Base-by-base conservation (phyloP, 2,113 vertebrate species). In the Columba livia region DNA sequence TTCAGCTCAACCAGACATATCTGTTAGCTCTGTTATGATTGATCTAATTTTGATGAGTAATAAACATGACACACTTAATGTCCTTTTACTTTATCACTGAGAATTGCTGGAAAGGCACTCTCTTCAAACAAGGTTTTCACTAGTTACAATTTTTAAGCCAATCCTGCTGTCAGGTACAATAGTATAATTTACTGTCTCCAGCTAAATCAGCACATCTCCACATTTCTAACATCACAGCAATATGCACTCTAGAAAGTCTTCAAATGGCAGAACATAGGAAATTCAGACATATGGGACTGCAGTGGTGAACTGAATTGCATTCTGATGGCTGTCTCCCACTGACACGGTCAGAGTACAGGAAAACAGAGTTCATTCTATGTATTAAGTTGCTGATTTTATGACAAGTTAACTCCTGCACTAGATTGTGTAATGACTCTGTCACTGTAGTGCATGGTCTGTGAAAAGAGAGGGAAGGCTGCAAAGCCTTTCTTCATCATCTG, bases 41-140 rank as follows among this genome's bases (percentile, higher is more conserved):
- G 94, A 95, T 93, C 84, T 91, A 85, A 96, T 72, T 91, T 73
- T 90, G 89, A 94, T 90, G 95, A 94, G 86, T 94, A 97, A 94
- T 93, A 93, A 95, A 73, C 75, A 64, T 44, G 91, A 95, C 85
- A 90, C 40, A 36, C 10, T 89, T 91, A 95, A 62, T 10, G 15
- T 65, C 80, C 64, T 89, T 51, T 66, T 88, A 79, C 62, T 82
- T 86, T 36, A 94, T 58, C 50, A 50, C 9, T 42, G 47, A 64
- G 34, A 94, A 94, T 85, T 83, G 56, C 79, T 54, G 38, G 50
- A 53, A 88, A 86, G 38, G 31, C 26, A 19, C 0, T 15, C 44
- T 10, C 60, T 91, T 83, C 53, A 61, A 89, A 61, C 9, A 28
- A 66, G 40, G 64, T 44, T 73, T 89, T 66, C 36, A 26, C 12